Percentiles rank a stretch among this genome's conserved stretches.
Evolutionary conservation across 1,140 invertebrate species (phyloP).

Genomic region (Nasonia vitripennis): DNA sequence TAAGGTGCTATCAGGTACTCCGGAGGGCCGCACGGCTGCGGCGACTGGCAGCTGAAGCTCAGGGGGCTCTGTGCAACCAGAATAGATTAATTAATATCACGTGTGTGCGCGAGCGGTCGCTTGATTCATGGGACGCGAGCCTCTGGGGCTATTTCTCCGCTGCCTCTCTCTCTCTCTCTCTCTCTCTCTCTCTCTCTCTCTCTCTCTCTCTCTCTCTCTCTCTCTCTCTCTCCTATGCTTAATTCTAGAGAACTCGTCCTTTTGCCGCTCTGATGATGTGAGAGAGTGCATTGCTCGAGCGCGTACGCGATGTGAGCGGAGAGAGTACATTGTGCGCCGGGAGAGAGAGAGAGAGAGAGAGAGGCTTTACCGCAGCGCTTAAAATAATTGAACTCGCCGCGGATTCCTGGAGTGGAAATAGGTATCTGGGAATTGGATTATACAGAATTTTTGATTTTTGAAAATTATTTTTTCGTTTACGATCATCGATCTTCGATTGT

Average conservation of each 20-base stretch:
- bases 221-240: too few species aligned
- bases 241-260: too few species aligned
- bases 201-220: too few species aligned
- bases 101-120: not conserved
- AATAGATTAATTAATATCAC: constrained; percentile 42
- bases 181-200: too few species aligned
- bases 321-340: not conserved
- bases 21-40: constrained; percentile 77
- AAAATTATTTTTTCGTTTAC: not conserved
- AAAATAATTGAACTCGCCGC: constrained; percentile 5
- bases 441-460: not conserved
- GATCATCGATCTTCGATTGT: too few species aligned
- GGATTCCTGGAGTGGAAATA: not conserved
- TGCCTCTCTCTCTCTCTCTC: not conserved
- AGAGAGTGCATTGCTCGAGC: too few species aligned
- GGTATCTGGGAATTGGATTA: too few species aligned
- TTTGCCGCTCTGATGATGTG: too few species aligned
- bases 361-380: not conserved
- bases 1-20: constrained; percentile 81
- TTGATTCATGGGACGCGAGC: constrained; percentile 17
- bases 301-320: too few species aligned
- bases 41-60: constrained; percentile 70
- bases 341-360: not conserved
- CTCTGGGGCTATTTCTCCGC: not conserved
- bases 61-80: constrained; percentile 60